Percentiles rank a stretch among this genome's conserved stretches.
These are phyloP conservation scores for Tortricodes alternella DNA, from an alignment of 2,888 invertebrate species.

Conservation along the genomic window DNA sequence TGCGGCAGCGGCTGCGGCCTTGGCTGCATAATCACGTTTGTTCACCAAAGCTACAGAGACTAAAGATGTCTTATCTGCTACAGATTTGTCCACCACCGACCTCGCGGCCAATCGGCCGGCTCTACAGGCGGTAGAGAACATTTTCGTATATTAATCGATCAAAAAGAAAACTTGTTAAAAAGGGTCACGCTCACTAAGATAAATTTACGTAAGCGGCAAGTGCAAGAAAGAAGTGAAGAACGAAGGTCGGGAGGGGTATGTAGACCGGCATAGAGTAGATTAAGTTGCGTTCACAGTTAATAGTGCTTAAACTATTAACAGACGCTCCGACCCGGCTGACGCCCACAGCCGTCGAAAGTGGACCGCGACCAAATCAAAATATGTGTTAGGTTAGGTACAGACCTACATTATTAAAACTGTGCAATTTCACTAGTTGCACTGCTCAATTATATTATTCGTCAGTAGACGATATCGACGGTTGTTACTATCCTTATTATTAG, in stretches of 20 bases:
- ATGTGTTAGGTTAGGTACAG: too few species aligned
- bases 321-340: too few species aligned
- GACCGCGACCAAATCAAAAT: too few species aligned
- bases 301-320: background rate
- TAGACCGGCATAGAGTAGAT: background rate
- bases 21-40: conserved; percentile 74
- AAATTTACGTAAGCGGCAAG: conserved; percentile 30
- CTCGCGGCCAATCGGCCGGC: conserved; percentile 76
- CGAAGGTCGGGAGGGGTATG: background rate
- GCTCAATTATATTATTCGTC: too few species aligned
- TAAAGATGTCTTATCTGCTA: conserved; percentile 81
- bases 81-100: conserved; percentile 72
- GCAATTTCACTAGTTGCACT: too few species aligned
- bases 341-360: too few species aligned
- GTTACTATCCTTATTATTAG: too few species aligned
- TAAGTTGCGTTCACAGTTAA: conserved; percentile 9
- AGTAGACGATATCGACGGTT: too few species aligned
- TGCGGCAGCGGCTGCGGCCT: conserved; percentile 52
- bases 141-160: conserved; percentile 62
- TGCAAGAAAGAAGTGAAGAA: background rate
- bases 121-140: conserved; percentile 80
- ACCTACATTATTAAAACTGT: too few species aligned
- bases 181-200: conserved; percentile 36
- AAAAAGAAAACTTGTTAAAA: conserved; percentile 56
- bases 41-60: conserved; percentile 67